Evolutionary conservation across 2,113 vertebrate genomes (phyloP).

Genomic region (Origma solitaria): DNA sequence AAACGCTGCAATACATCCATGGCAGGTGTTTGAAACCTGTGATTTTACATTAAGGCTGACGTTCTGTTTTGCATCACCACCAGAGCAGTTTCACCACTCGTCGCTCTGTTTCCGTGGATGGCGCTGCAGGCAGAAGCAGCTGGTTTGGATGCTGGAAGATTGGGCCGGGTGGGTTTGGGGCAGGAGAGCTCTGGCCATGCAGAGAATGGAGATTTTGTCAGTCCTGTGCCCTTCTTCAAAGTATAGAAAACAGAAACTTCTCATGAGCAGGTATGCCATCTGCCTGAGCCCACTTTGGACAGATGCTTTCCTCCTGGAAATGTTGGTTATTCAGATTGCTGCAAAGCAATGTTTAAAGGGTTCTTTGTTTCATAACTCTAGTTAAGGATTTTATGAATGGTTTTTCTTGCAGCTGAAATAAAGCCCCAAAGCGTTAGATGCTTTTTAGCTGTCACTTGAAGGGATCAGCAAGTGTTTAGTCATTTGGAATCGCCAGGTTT

Average conservation of each 20-base stretch:
- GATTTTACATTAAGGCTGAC: background rate
- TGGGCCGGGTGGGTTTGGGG: background rate
- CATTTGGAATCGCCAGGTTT: background rate
- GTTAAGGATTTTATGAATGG: background rate
- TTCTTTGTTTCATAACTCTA: background rate
- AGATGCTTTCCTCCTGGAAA: background rate
- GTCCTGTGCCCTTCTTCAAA: background rate
- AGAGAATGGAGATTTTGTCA: background rate
- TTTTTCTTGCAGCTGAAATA: background rate
- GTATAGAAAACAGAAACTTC: background rate
- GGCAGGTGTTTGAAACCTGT: background rate
- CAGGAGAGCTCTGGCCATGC: background rate
- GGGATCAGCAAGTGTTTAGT: background rate
- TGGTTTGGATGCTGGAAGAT: background rate
- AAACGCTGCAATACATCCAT: rapidly evolving
- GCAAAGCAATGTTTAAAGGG: background rate
- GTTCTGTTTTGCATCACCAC: background rate
- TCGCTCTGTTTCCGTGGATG: background rate
- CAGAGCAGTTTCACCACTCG: background rate
- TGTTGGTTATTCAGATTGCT: background rate
- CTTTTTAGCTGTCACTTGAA: background rate
- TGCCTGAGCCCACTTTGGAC: background rate
- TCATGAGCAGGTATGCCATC: background rate
- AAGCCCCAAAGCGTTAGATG: background rate
- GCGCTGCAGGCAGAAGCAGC: background rate